Base-by-base conservation (phyloP, 1,140 invertebrate species). In the Drosophila aff. region DNA sequence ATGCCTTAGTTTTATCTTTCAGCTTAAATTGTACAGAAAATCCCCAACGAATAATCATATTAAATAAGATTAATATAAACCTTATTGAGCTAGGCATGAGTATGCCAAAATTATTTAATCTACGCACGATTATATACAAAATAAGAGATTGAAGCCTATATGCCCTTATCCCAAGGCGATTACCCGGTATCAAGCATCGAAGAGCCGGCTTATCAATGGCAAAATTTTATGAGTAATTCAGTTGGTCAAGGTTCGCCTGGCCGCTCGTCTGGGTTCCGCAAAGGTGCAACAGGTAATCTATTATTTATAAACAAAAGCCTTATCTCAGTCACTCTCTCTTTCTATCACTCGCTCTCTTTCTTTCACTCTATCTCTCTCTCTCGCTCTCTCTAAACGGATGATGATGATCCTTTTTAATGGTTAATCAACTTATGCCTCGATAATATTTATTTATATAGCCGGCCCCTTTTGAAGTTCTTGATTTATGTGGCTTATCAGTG, bases 251-350 rank as follows among this genome's bases (percentile, higher is more conserved):
- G 82, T 86, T 91, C 82, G 75, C 36, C 65, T 58, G 79, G 63
- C 57, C 53, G 85, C 62, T 79, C 71, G 84, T 89, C 84, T 89
- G 78, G 85, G 77, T 90, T 81, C 73, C 74, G 68, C 65, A 61
- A 86, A 86, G 84, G 83, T 86, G 84, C 83, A 80, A 89, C 84
- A 89, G 84, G 81, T 84, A 86, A 80, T 79, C 44, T 66, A 75
- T 84, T 84, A 87, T 86, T 81, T 87, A 90, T 79, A 87, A 87
- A 87, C 84, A 87, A 87, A 58, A 49, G n/a, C 60, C 77, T 84
- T 84, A 90, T 87, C 81, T 18, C 33, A 11, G 15, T 18, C 49
- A 26, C 36, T 38, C 55, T 26, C 40, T 23, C 15, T 38, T 40
- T 15, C 9, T 7, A 0, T 28, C 23, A 16, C 47, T 18, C 18